These are phyloP conservation scores for Platycnemis pennipes DNA, from an alignment of 2,888 invertebrate species.

Conservation along the genomic window DNA sequence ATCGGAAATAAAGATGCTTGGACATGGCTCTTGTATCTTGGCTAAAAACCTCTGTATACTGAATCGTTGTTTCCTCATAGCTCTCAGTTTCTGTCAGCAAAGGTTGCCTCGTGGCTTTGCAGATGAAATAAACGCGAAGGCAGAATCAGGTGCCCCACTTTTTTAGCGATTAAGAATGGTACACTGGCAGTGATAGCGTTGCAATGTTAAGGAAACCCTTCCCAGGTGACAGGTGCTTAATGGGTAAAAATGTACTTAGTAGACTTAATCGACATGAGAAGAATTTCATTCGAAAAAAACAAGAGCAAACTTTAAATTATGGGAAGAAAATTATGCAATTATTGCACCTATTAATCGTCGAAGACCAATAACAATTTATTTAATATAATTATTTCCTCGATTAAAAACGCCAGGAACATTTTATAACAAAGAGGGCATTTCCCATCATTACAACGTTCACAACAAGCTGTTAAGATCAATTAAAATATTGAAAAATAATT, in stretches of 20 bases:
- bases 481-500: no score
- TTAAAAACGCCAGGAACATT: no score
- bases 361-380: no score
- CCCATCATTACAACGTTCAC: no score
- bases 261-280: no score
- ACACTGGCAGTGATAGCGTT: neutral
- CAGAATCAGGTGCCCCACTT: neutral
- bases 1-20: neutral
- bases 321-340: no score
- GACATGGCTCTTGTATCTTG: neutral
- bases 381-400: no score
- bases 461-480: no score
- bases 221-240: neutral
- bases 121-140: neutral
- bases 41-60: neutral
- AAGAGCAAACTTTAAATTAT: no score
- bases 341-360: no score
- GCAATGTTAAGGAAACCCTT: neutral
- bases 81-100: neutral
- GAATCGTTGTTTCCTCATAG: conserved; percentile 14
- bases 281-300: no score
- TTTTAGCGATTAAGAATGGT: neutral
- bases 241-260: neutral
- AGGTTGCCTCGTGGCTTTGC: neutral
- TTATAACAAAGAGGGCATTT: no score